Conservation (phyloP, 2,113 vertebrate genomes). For the Microcebus jonahi region DNA sequence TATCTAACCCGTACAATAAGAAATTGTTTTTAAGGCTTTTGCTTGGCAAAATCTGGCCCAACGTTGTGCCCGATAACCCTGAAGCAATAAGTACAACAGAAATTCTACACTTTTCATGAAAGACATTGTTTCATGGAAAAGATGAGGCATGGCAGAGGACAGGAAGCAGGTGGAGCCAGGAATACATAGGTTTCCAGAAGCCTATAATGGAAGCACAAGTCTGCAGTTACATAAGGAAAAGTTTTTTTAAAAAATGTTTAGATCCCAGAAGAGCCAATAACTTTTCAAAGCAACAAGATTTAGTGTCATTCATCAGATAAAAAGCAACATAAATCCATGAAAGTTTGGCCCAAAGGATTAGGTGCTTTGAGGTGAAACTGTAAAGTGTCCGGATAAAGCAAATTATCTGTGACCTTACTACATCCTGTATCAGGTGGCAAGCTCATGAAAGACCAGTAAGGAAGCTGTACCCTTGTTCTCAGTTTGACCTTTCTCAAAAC, state of each 20-base stretch:
- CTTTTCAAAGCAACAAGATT: slow-evolving; percentile 48
- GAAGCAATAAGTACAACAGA: background rate
- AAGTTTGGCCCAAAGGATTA: background rate
- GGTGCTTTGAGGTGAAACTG: background rate
- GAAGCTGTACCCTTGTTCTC: background rate
- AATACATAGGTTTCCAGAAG: background rate
- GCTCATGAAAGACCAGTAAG: background rate
- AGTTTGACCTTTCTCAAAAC: slow-evolving; percentile 46
- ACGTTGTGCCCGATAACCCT: background rate
- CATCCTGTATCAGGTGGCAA: background rate
- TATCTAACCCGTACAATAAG: background rate
- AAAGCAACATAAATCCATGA: background rate
- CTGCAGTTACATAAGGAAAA: background rate
- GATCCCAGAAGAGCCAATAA: background rate
- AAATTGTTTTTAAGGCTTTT: background rate
- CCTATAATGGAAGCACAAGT: background rate
- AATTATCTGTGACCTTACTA: background rate
- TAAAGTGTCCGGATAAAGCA: background rate
- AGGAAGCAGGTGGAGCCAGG: background rate
- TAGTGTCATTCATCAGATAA: background rate
- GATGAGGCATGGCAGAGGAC: background rate
- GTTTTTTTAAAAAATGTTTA: background rate
- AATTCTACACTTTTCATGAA: background rate
- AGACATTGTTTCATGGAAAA: background rate
- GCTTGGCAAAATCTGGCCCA: background rate